Evolutionary conservation across 1,140 invertebrate species (phyloP).

Genomic region (Meloidogyne exigua): DNA sequence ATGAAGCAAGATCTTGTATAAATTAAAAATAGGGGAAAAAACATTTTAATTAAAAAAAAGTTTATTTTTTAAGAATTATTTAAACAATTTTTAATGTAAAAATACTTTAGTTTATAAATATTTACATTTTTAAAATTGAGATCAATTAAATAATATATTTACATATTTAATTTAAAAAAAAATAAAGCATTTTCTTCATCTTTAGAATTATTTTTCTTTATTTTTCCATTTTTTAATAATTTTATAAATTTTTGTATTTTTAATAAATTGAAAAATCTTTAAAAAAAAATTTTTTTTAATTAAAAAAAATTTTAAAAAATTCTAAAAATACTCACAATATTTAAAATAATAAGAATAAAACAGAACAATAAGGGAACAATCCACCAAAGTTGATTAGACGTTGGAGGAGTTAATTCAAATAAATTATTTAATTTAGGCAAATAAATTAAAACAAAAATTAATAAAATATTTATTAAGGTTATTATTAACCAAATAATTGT

Average conservation of each 20-base stretch:
- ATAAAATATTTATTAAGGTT: not conserved
- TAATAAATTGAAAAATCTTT: not conserved
- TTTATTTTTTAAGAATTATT: not conserved
- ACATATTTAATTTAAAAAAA: no score
- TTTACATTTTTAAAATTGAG: no score
- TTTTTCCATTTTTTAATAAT: not conserved
- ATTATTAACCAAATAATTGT: not conserved
- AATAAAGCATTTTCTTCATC: not conserved
- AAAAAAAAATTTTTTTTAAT: no score
- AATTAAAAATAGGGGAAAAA: slow-evolving; percentile 24
- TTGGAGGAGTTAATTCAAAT: not conserved
- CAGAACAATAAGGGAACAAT: not conserved
- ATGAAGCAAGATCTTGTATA: slow-evolving; percentile 38
- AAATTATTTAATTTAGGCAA: not conserved
- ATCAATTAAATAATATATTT: no score
- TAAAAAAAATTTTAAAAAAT: not conserved
- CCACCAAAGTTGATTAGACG: not conserved
- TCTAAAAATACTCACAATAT: not conserved
- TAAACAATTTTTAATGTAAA: not conserved
- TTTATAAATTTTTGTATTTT: not conserved
- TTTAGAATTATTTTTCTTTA: not conserved
- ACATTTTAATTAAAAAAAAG: slow-evolving; percentile 10
- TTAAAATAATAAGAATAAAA: not conserved
- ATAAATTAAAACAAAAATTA: not conserved
- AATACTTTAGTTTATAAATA: not conserved